Base-by-base conservation (phyloP, 2,113 vertebrate genomes). In the Toxotes jaculatrix region DNA sequence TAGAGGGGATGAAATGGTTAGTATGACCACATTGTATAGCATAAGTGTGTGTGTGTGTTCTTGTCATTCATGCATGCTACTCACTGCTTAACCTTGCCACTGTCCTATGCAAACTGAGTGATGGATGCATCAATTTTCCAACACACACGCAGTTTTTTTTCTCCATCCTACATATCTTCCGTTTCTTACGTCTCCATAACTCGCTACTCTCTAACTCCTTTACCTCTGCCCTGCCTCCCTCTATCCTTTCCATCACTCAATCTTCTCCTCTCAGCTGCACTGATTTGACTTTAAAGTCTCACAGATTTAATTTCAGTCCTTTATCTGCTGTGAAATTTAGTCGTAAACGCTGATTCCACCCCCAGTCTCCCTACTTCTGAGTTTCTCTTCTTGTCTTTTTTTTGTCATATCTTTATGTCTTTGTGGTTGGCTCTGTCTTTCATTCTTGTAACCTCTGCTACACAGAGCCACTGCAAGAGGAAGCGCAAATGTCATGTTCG, bases 241-340 rank as follows among this genome's bases (percentile, higher is more conserved):
- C 63, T 61, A 6, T 62, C 62, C 36, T 70, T 77, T 81, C 80
- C 66, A 43, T 82, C 85, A 56, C 70, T 81, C 78, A 27, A 36
- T 63, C 47, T 4, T 1, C 75, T 62, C 42, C 43, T 57, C 83
- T 66, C 79, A 47, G 51, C 45, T 16, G 3, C 88, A 79, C 77
- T 80, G 76, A 87, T 90, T 91, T 80, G 69, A 85, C 81, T 87
- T 84, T 73, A 86, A 77, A 83, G 75, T 87, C 57, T 38, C 65
- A 14, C 65, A 75, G 79, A 88, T 91, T 90, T 83, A 85, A 87
- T 89, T 80, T 45, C 56, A 68, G 47, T 78, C 70, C 67, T 88
- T 86, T 64, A 85, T 92, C 83, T 88, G 66, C 84, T 85, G 80
- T 86, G 84, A 86, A 91, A 89, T 88, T 77, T 64, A 76, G 62